Conservation (phyloP, 2,888 invertebrate genomes). For the Heliconius ismenius region DNA sequence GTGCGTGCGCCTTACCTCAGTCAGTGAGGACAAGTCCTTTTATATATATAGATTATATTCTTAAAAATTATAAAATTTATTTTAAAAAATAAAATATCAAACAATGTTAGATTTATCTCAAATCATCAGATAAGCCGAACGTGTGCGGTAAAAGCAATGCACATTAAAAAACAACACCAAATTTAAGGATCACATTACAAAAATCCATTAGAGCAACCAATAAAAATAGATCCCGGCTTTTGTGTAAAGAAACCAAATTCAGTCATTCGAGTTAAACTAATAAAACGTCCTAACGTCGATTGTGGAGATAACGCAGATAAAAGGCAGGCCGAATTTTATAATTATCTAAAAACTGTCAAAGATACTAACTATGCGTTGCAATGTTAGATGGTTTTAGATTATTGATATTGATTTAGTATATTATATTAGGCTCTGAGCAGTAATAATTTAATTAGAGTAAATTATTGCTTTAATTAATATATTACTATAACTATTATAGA, state of each 20-base stretch:
- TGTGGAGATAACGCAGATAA: constrained; percentile 52
- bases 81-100: constrained; percentile 41
- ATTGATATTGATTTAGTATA: neutral
- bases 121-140: constrained; percentile 54
- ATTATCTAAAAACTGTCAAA: constrained; percentile 20
- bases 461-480: neutral
- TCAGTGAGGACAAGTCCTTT: too few species aligned
- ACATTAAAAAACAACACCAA: constrained; percentile 68
- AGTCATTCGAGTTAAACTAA: constrained; percentile 62
- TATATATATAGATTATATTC: too few species aligned
- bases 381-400: neutral
- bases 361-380: neutral
- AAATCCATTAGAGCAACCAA: constrained; percentile 78
- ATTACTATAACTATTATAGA: neutral
- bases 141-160: constrained; percentile 58
- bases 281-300: constrained; percentile 44
- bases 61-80: too few species aligned
- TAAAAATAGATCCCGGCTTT: constrained; percentile 72
- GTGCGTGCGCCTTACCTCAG: too few species aligned
- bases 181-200: constrained; percentile 77
- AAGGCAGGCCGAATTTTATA: constrained; percentile 9
- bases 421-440: neutral
- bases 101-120: constrained; percentile 55
- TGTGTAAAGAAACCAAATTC: constrained; percentile 58
- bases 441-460: neutral